These are phyloP conservation scores for Caenorhabditis tropicalis DNA, from an alignment of 1,140 invertebrate genomes.

Conservation along the genomic window DNA sequence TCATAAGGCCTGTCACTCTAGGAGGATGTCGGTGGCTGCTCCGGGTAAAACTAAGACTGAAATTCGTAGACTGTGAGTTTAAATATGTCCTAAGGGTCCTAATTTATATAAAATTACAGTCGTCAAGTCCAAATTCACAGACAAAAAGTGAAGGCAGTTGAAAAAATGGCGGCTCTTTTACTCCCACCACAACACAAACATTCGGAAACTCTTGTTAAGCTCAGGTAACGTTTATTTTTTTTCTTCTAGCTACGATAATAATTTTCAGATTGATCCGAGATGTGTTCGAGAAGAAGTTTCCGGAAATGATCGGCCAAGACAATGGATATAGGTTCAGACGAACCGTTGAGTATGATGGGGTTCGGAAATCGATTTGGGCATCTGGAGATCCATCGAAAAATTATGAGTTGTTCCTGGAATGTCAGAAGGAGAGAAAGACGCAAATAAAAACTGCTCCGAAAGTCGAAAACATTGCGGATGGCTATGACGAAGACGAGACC, in stretches of 20 bases:
- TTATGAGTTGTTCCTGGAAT: background rate
- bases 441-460: background rate
- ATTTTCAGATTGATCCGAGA: background rate
- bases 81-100: too few species aligned
- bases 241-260: background rate
- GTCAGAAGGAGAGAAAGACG: background rate
- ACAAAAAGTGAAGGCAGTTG: background rate
- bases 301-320: background rate
- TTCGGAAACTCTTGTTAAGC: background rate
- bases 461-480: too few species aligned
- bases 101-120: background rate
- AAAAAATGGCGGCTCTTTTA: background rate
- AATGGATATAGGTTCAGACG: background rate
- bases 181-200: background rate
- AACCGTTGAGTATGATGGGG: background rate
- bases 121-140: background rate
- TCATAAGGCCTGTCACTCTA: too few species aligned
- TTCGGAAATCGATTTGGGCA: background rate
- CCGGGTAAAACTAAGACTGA: too few species aligned
- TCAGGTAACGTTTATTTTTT: background rate
- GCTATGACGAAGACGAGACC: too few species aligned
- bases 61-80: too few species aligned
- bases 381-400: background rate
- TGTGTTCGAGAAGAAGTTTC: background rate
- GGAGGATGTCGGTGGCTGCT: too few species aligned